Evolutionary conservation across 2,888 invertebrate species (phyloP).

Genomic region (Liopterus haemorrhoidalis): DNA sequence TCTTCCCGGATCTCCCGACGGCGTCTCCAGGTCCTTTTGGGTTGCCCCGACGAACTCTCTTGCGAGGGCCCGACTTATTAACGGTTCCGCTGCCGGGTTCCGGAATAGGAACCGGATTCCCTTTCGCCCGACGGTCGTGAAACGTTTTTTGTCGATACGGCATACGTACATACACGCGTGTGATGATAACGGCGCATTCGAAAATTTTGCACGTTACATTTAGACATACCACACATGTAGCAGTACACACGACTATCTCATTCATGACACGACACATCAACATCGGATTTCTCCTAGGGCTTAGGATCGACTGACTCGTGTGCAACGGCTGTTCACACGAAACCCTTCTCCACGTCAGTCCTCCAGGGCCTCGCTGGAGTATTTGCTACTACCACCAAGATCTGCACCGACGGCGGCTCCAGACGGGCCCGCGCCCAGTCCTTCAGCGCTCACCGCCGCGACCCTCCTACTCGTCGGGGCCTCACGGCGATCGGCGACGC

Average conservation of each 20-base stretch:
- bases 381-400: constrained; percentile 65
- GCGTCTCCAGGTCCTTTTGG: too few species aligned
- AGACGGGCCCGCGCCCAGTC: constrained; percentile 52
- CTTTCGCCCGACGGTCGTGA: too few species aligned
- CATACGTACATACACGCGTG: too few species aligned
- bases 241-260: constrained; percentile 14
- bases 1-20: too few species aligned
- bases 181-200: too few species aligned
- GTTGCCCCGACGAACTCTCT: too few species aligned
- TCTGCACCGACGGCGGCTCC: constrained; percentile 53
- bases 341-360: constrained; percentile 56
- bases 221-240: constrained; percentile 4
- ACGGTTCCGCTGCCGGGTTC: constrained; percentile 56
- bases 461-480: constrained; percentile 58
- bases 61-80: too few species aligned
- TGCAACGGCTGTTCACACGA: constrained; percentile 57
- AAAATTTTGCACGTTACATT: too few species aligned
- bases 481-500: constrained; percentile 40
- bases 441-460: constrained; percentile 56
- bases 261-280: constrained; percentile 41
- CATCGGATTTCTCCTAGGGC: constrained; percentile 50
- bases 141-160: too few species aligned
- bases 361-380: constrained; percentile 58
- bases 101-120: constrained; percentile 55
- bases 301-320: constrained; percentile 56